Percentiles rank a stretch among this genome's conserved stretches.
Evolutionary conservation across 2,113 vertebrate species (phyloP).

Genomic region (Eira barbara): DNA sequence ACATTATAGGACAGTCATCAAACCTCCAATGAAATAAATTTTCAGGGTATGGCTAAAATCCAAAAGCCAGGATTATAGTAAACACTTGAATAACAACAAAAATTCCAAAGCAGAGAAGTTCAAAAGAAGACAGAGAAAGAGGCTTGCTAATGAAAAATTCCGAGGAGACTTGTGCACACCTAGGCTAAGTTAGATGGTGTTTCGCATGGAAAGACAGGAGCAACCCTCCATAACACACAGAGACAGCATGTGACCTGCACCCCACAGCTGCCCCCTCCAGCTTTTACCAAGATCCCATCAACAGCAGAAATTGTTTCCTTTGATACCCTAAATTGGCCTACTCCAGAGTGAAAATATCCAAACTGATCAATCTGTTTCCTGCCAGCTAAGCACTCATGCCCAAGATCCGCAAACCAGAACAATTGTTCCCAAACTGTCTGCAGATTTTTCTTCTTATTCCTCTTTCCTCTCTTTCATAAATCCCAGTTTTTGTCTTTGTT

Average conservation of each 20-base stretch:
- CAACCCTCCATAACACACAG: not conserved
- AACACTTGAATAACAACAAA: not conserved
- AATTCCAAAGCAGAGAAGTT: not conserved
- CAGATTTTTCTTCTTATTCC: not conserved
- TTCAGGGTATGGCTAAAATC: constrained; percentile 17
- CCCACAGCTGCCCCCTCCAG: not conserved
- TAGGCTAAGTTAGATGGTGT: not conserved
- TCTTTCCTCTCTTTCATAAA: not conserved
- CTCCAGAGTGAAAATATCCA: not conserved
- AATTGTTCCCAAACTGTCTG: not conserved
- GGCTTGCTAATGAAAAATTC: not conserved
- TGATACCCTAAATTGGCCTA: not conserved
- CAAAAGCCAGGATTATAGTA: not conserved
- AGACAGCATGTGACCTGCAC: not conserved
- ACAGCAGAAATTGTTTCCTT: not conserved
- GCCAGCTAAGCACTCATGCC: not conserved
- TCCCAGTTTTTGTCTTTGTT: not conserved
- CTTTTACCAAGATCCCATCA: not conserved
- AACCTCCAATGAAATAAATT: not conserved
- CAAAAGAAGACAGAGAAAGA: not conserved
- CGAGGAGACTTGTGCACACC: not conserved
- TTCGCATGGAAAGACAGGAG: not conserved
- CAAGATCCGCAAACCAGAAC: not conserved
- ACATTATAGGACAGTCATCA: not conserved
- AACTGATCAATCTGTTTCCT: not conserved